A percentile compares a stretch with the other conserved stretches of the same genome.
Conservation (phyloP, 1,140 invertebrate genomes). For the Magallana angulata region DNA sequence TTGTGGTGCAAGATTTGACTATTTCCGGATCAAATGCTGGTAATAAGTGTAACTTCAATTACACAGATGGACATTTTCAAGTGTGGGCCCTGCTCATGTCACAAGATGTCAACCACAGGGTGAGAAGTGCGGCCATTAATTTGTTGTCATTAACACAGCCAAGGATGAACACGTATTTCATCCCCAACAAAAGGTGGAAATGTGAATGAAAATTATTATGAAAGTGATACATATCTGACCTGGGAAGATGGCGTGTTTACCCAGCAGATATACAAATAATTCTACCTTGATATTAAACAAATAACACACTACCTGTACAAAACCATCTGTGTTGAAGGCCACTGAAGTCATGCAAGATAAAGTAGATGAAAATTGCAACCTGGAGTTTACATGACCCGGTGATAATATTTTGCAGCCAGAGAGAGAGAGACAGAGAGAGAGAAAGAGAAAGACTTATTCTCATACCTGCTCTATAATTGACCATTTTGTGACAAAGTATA, state of each 20-base stretch:
- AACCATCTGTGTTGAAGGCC: not conserved
- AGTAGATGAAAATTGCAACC: not conserved
- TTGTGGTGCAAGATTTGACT: no score
- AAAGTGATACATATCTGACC: not conserved
- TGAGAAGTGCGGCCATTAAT: constrained; percentile 3
- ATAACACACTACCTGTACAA: constrained; percentile 9
- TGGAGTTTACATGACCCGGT: not conserved
- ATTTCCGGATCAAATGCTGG: not conserved
- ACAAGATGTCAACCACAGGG: not conserved
- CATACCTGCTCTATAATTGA: constrained; percentile 15
- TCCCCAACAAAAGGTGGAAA: not conserved
- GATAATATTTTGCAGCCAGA: not conserved
- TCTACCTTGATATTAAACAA: constrained; percentile 18
- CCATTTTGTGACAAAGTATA: not conserved
- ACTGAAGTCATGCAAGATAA: not conserved
- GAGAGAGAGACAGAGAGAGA: not conserved
- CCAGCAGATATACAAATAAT: constrained; percentile 19
- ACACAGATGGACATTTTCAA: no score
- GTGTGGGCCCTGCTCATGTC: not conserved
- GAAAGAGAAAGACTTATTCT: not conserved
- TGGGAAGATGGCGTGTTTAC: not conserved
- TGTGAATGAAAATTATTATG: constrained; percentile 14
- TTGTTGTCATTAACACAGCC: constrained; percentile 6
- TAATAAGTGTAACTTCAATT: not conserved
- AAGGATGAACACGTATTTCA: not conserved